Base-by-base conservation (phyloP, 2,113 vertebrate genomes). In the Oenanthe oenanthe region DNA sequence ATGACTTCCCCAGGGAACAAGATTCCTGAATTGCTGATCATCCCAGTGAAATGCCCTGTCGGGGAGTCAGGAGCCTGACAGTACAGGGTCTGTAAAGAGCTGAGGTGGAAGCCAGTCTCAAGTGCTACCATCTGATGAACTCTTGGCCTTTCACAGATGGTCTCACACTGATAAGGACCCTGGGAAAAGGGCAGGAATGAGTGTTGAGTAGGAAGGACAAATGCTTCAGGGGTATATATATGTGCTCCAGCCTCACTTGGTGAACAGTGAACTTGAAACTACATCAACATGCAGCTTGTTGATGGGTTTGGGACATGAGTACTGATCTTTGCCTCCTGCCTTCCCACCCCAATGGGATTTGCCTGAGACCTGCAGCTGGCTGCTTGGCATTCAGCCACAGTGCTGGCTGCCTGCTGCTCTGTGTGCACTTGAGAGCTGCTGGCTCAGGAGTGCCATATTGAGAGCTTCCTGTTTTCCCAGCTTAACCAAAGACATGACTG, bases 401-500 rank as follows among this genome's bases (percentile, higher is more conserved):
- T 85, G 48, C 58, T 75, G 75, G 36, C 60, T 84, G 66, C 78
- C 43, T 71, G 58, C 88, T 71, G 73, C 38, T 94, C 58, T 32
- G 20, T 17, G n/a, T 73, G 62, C 63, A 66, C 54, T 38, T 18
- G 50, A 60, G 57, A 75, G 74, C 81, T 76, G 36, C 36, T 71
- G 53, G 75, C 78, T 85, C 68, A 40, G 83, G 63, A 60, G 12
- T 18, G 19, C 58, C 38, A 9, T 81, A 15, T 4, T 94, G 75
- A 97, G 83, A 71, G 22, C 8, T 29, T 26, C 66, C 61, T 48
- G 43, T 74, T 66, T 89, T 43, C 40, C 28, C 92, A 98, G 98
- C 96, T 97, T 98, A 94, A 98, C 98, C 42, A 98, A 98, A 95
- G 98, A 98, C 94, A 98, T 98, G 98, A 98, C 98, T 10, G 98